phyloP scores from a whole-genome alignment of 2,888 invertebrate genomes.

The Physocephala rufipes region DNA sequence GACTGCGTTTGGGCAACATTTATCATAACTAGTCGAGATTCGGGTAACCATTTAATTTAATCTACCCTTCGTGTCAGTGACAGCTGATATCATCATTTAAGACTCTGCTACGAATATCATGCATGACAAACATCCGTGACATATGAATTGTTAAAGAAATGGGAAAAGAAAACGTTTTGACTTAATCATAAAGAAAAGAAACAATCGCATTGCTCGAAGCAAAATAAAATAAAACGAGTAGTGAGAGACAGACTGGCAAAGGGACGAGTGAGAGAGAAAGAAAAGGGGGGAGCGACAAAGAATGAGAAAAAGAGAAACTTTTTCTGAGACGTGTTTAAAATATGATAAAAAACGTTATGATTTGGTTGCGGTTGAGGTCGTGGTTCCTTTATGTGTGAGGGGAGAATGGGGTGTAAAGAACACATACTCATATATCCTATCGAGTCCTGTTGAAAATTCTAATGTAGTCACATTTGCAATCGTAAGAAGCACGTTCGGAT shows the following conservation, averaged over 20 bases:
- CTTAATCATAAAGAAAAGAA: conserved; percentile 37
- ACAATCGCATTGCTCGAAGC: conserved; percentile 39
- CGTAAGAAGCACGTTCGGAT: conserved; percentile 38
- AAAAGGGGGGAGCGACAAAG: no score
- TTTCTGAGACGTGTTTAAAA: conserved; percentile 41
- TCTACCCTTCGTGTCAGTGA: conserved; percentile 52
- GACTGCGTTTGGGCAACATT: neutral
- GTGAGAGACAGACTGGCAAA: no score
- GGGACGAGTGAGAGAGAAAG: no score
- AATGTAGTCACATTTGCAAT: conserved; percentile 53
- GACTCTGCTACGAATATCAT: conserved; percentile 24
- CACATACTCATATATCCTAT: conserved; percentile 3
- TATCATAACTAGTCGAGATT: conserved; percentile 44
- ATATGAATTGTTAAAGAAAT: conserved; percentile 60
- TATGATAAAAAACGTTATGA: conserved; percentile 49
- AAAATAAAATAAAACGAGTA: no score
- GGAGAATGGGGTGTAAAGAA: no score
- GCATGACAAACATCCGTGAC: conserved; percentile 50
- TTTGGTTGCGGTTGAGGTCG: conserved; percentile 51
- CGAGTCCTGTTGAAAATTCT: conserved; percentile 60
- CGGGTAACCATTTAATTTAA: conserved; percentile 61
- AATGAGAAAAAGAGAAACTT: conserved; percentile 38
- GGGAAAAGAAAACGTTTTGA: conserved; percentile 62
- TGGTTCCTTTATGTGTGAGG: no score
- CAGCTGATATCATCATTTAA: conserved; percentile 51